These are phyloP conservation scores for Otocyon megalotis DNA, from an alignment of 2,113 vertebrate genomes.

Conservation along the genomic window DNA sequence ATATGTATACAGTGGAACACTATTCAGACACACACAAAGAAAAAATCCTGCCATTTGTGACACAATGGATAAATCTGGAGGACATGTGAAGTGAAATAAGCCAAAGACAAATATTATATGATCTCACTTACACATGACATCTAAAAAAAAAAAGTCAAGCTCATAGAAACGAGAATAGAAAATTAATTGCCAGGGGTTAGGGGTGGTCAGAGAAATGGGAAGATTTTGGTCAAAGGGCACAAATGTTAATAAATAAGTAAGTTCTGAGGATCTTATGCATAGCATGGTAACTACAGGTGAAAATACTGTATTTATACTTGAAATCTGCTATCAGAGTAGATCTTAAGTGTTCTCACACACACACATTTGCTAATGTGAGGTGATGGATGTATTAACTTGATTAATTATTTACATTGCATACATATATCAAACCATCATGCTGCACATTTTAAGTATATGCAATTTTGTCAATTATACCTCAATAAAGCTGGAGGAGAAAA, in stretches of 20 bases:
- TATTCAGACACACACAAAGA: neutral
- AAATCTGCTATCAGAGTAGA: neutral
- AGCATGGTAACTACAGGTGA: neutral
- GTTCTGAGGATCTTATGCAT: neutral
- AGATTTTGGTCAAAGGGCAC: neutral
- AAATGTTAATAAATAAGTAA: neutral
- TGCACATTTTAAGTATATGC: neutral
- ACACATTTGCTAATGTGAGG: neutral
- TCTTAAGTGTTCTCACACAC: neutral
- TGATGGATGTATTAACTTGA: neutral
- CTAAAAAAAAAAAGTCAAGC: neutral
- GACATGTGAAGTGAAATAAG: neutral
- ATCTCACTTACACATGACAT: neutral
- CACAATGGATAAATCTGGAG: neutral
- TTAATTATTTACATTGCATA: neutral
- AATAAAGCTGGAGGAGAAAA: neutral
- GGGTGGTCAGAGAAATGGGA: neutral
- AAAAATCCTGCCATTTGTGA: neutral
- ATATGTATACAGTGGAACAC: neutral
- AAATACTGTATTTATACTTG: neutral
- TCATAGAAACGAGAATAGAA: neutral
- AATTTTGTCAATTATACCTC: neutral
- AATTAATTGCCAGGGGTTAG: neutral
- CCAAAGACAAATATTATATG: neutral
- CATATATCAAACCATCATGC: neutral